Base-by-base conservation (phyloP, 2,888 invertebrate species). In the Altica lythri region DNA sequence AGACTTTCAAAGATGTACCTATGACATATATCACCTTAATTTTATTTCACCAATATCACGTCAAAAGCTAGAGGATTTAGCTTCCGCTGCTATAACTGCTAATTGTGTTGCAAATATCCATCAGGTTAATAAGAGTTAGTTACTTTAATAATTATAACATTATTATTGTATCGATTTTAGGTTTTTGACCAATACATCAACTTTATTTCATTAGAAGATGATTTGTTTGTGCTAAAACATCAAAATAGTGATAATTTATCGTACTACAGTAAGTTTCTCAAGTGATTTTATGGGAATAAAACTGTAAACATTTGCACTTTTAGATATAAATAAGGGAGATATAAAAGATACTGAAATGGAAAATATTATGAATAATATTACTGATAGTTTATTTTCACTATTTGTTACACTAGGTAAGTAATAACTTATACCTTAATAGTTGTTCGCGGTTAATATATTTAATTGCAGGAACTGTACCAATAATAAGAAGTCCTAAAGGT, bases 121-220 rank as follows among this genome's bases (percentile, higher is more conserved):
- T 61, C 96, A 96, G 79, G 90, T 86, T n/a, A n/a, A n/a, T n/a
- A n/a, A n/a, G n/a, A n/a, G n/a, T n/a, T n/a, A n/a, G n/a, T n/a
- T n/a, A n/a, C n/a, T n/a, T n/a, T n/a, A n/a, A n/a, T n/a, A n/a
- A n/a, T n/a, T n/a, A n/a, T n/a, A n/a, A n/a, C n/a, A n/a, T n/a
- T n/a, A n/a, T n/a, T n/a, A n/a, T n/a, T n/a, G n/a, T 18, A 19
- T 22, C 12, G 46, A 44, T 68, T 78, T 14, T 65, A 86, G 86
- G 84, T 99, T 9, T 97, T 88, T 78, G 99, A 99, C 77, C 99
- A 99, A 77, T 99, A 98, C 81, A 83, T 98, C 48, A 98, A 98
- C 79, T 99, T 99, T 70, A 96, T 99, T 66, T 91, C 94, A 38
- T 79, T 99, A 61, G 99, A 99, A 80, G 96, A 99, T 77, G 97